Evolutionary conservation across 2,113 vertebrate genomes (phyloP).

Genomic region (Cardinalis cardinalis): DNA sequence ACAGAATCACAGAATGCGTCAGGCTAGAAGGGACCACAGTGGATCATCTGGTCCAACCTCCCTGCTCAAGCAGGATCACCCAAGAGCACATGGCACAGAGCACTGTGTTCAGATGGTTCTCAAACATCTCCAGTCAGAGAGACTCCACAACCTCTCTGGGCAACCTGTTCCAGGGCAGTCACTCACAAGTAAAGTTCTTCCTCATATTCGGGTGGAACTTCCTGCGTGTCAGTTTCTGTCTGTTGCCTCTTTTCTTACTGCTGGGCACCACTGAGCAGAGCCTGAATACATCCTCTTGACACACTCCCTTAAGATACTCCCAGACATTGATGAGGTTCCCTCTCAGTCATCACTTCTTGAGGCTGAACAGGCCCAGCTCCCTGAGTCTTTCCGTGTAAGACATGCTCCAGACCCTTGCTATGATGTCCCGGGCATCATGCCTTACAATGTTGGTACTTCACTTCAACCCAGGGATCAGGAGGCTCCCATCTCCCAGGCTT

Average conservation of each 20-base stretch:
- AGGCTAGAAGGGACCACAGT: neutral
- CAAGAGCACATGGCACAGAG: neutral
- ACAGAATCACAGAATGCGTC: neutral
- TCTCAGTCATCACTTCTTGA: neutral
- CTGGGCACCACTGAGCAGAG: neutral
- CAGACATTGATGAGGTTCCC: neutral
- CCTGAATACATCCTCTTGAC: neutral
- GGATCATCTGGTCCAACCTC: neutral
- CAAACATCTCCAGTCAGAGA: no score
- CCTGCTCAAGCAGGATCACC: neutral
- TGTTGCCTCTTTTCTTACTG: neutral
- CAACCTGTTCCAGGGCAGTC: neutral
- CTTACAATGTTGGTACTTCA: neutral
- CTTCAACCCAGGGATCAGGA: neutral
- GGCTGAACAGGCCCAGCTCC: neutral
- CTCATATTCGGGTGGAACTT: neutral
- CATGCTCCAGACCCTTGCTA: neutral
- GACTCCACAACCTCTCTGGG: neutral
- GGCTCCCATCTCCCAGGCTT: no score
- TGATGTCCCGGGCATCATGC: neutral
- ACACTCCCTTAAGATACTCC: neutral
- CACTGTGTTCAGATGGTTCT: neutral
- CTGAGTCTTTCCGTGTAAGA: no score
- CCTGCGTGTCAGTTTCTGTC: neutral
- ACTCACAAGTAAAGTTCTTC: neutral